Percentiles rank a stretch among this genome's conserved stretches.
Conservation (phyloP, 2,113 vertebrate genomes). For the Plectropomus leopardus region DNA sequence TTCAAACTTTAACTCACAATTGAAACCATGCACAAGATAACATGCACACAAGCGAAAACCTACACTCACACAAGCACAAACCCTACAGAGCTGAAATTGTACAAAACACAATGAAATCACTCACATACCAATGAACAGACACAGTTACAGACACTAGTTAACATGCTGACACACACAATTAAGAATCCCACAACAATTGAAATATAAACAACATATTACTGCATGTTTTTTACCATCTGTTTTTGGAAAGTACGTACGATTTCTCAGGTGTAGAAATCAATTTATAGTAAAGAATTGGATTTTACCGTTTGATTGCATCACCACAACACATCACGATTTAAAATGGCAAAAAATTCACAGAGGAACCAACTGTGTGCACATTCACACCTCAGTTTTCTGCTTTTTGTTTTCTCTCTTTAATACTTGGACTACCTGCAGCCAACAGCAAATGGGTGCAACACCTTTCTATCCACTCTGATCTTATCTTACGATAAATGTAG, state of each 20-base stretch:
- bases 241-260: neutral
- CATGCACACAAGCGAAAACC: neutral
- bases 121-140: neutral
- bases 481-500: conserved; percentile 47
- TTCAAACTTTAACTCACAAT: neutral
- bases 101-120: neutral
- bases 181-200: neutral
- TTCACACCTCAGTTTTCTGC: neutral
- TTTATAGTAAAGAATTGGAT: no score
- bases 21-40: neutral
- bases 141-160: neutral
- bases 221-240: neutral
- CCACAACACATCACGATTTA: no score
- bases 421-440: conserved; percentile 18
- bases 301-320: no score
- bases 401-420: conserved; percentile 5
- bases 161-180: no score
- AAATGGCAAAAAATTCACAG: no score
- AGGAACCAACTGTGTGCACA: no score
- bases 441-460: conserved; percentile 28
- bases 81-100: neutral
- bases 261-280: no score
- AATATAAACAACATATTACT: neutral
- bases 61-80: neutral
- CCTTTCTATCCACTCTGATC: conserved; percentile 16